Percentiles rank a stretch among this genome's conserved stretches.
These are phyloP conservation scores for Achatina immaculata DNA, from an alignment of 1,140 invertebrate species.

Conservation along the genomic window DNA sequence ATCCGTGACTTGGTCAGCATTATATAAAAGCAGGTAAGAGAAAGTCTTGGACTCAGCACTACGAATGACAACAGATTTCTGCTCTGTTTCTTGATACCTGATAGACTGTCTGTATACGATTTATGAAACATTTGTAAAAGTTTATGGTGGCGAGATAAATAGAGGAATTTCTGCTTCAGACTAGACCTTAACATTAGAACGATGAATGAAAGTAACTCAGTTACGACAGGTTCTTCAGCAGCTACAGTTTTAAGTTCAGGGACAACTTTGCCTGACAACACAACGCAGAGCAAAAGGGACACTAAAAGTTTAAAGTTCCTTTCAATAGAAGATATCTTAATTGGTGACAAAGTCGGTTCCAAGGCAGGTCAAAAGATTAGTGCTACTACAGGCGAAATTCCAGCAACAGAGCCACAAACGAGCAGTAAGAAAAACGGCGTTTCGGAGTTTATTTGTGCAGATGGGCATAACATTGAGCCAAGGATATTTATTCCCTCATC, in stretches of 20 bases:
- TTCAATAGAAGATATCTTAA: slow-evolving; percentile 1
- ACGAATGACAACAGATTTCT: no score
- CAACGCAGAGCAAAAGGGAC: neutral
- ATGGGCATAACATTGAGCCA: neutral
- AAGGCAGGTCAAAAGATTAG: neutral
- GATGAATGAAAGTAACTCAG: no score
- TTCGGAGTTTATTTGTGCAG: neutral
- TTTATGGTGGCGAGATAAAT: no score
- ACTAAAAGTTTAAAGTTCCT: slow-evolving; percentile 15
- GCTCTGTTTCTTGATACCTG: no score
- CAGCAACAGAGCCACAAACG: neutral
- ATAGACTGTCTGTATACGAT: no score
- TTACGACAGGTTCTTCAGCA: no score
- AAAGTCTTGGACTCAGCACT: no score
- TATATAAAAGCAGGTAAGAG: slow-evolving; percentile 10
- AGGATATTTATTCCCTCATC: neutral
- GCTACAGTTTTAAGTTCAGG: no score
- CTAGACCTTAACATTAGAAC: no score
- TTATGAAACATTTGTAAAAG: no score
- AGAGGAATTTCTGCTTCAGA: no score
- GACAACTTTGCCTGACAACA: no score
- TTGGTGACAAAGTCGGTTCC: neutral
- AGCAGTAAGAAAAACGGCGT: neutral
- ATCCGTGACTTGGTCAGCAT: neutral
- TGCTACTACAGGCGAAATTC: neutral